Percentiles rank a stretch among this genome's conserved stretches.
phyloP scores from a whole-genome alignment of 2,113 vertebrate species.

The Chunga burmeisteri region DNA sequence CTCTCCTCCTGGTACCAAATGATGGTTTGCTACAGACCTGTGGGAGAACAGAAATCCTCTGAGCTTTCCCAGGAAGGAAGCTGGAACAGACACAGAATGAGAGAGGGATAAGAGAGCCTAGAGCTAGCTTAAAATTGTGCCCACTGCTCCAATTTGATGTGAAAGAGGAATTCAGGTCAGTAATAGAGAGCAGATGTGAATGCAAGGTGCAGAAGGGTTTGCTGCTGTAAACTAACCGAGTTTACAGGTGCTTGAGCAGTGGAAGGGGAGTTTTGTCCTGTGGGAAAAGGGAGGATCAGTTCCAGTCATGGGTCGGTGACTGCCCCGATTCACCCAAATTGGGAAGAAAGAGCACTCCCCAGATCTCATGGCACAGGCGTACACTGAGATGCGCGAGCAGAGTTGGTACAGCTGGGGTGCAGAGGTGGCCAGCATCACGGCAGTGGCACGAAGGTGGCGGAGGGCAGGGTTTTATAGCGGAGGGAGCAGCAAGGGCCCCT shows the following conservation, averaged over 20 bases:
- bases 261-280: neutral
- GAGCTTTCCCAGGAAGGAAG: neutral
- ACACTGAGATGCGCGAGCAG: neutral
- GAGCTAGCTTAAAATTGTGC: neutral
- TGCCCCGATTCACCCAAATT: neutral
- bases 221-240: neutral
- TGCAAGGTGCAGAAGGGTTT: neutral
- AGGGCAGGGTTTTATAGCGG: accelerated
- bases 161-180: neutral
- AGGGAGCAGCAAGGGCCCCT: neutral
- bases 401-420: neutral
- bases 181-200: neutral
- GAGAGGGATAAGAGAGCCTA: neutral
- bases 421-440: neutral
- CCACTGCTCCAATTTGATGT: neutral
- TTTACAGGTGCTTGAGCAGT: neutral
- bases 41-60: neutral
- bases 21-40: neutral
- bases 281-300: neutral
- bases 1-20: neutral
- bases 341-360: neutral
- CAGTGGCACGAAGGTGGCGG: neutral
- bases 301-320: neutral
- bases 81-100: neutral
- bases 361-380: neutral